Percentiles rank a stretch among this genome's conserved stretches.
Conservation (phyloP, 2,797 vertebrate genomes). For the Tokudaia muenninki region DNA sequence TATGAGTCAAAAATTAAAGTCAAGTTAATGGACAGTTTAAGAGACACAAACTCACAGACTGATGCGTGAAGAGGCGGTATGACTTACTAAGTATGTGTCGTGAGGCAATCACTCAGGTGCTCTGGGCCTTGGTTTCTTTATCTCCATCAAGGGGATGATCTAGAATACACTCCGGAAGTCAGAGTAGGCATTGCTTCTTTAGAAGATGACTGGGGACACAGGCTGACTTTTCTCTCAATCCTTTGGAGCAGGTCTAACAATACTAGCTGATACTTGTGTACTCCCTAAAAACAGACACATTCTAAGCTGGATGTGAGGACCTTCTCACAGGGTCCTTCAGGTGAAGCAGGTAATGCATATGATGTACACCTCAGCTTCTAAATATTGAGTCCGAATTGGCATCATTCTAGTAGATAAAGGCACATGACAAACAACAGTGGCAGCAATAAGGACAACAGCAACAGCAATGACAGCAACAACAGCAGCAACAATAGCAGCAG, state of each 20-base stretch:
- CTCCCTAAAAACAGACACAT: not conserved
- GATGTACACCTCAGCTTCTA: not conserved
- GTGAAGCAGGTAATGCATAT: not conserved
- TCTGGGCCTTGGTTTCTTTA: not conserved
- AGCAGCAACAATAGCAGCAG: not conserved
- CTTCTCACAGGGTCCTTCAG: not conserved
- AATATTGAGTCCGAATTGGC: not conserved
- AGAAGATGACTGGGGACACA: not conserved
- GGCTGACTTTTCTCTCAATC: not conserved
- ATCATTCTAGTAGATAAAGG: not conserved
- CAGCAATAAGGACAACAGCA: not conserved
- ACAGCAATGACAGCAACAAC: not conserved
- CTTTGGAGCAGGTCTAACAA: not conserved
- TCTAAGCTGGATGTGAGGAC: not conserved
- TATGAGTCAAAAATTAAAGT: not conserved
- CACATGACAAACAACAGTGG: not conserved
- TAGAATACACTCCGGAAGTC: not conserved
- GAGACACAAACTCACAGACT: not conserved
- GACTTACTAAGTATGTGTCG: not conserved
- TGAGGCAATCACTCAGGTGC: not conserved
- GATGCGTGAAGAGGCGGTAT: not conserved
- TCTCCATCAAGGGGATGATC: not conserved
- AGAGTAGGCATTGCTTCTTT: not conserved
- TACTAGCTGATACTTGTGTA: fast-evolving
- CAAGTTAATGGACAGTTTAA: not conserved